Conservation (phyloP, 2,888 invertebrate genomes). For the Melieria picta region DNA sequence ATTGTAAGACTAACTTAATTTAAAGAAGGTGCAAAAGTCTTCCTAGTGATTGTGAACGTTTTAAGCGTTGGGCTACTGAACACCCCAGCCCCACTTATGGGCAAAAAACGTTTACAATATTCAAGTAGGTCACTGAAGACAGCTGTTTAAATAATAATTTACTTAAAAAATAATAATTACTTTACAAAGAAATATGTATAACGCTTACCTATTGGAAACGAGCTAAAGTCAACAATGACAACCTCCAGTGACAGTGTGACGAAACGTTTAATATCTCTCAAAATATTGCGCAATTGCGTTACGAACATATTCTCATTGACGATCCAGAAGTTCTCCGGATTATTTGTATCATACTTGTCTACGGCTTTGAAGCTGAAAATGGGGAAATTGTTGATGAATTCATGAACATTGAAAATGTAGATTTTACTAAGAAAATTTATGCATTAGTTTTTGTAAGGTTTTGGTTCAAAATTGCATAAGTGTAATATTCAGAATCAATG, state of each 20-base stretch:
- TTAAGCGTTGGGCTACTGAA: too few species aligned
- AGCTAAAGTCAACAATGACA: constrained; percentile 83
- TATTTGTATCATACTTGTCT: constrained; percentile 44
- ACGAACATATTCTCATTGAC: constrained; percentile 66
- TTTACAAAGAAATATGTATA: too few species aligned
- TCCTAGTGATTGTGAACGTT: too few species aligned
- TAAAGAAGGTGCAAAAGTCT: too few species aligned
- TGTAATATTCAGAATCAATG: too few species aligned
- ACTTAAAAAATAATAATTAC: neutral
- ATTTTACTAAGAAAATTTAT: too few species aligned
- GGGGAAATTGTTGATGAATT: neutral
- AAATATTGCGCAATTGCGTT: constrained; percentile 73
- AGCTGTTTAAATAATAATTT: neutral
- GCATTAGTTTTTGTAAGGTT: too few species aligned
- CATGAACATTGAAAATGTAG: too few species aligned
- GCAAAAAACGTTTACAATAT: neutral
- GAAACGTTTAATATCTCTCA: constrained; percentile 78
- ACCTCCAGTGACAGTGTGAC: constrained; percentile 76
- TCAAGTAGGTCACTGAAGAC: neutral
- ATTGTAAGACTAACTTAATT: too few species aligned
- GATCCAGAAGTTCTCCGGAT: constrained; percentile 58
- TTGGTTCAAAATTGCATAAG: too few species aligned
- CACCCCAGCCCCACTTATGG: too few species aligned
- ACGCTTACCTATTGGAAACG: constrained; percentile 72
- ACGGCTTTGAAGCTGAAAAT: constrained; percentile 49